phyloP scores from a whole-genome alignment of 2,888 invertebrate genomes.

The Biston stratarius region DNA sequence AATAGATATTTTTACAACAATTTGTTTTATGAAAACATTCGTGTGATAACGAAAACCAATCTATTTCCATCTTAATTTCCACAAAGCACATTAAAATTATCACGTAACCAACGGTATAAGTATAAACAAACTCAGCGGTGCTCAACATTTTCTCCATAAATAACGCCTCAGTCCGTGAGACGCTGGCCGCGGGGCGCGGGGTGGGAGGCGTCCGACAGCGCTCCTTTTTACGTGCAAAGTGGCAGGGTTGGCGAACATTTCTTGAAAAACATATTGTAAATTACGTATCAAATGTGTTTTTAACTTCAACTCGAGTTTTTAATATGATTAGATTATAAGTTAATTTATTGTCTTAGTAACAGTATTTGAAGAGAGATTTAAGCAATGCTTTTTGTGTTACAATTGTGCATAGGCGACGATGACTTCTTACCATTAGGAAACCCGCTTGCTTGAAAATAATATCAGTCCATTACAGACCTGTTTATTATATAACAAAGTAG shows the following conservation, averaged over 20 bases:
- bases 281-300: background rate
- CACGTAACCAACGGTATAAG: constrained; percentile 12
- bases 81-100: constrained; percentile 33
- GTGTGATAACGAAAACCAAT: constrained; percentile 14
- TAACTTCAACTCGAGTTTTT: background rate
- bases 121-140: constrained; percentile 29
- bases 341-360: too few relatives aligned
- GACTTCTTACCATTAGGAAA: too few relatives aligned
- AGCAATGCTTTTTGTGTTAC: too few relatives aligned
- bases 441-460: too few relatives aligned
- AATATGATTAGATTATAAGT: too few relatives aligned
- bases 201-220: constrained; percentile 78
- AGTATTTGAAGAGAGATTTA: too few relatives aligned
- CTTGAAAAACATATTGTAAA: too few relatives aligned
- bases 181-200: constrained; percentile 67
- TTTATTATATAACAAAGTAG: too few relatives aligned
- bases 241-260: constrained; percentile 64
- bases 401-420: too few relatives aligned
- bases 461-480: too few relatives aligned
- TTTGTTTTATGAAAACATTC: background rate
- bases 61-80: constrained; percentile 11
- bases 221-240: constrained; percentile 82
- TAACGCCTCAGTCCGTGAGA: constrained; percentile 61
- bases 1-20: background rate
- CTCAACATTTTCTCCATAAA: constrained; percentile 37